Evolutionary conservation across 2,888 invertebrate genomes (phyloP), one percentile per base, ranked within the genome.

Genomic region (Euplexia lucipara): DNA sequence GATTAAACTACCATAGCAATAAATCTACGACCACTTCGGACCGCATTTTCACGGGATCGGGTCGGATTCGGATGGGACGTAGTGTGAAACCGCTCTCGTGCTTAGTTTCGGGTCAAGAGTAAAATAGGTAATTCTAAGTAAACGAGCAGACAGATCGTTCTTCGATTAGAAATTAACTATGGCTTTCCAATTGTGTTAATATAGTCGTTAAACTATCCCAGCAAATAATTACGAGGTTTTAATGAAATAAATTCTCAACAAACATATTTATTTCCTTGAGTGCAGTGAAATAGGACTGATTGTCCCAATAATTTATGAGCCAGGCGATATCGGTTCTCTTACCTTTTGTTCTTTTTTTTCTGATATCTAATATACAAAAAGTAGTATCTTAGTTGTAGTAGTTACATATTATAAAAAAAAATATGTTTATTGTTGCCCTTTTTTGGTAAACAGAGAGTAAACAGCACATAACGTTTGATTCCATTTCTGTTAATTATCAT

Each of bases 371-470:
- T 54, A 42, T 54, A 49, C 39, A 26, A 54, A 70, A 42, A 49
- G 42, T 56, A 30, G 51, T 41, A 51, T n/a, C n/a, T n/a, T n/a
- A n/a, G n/a, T n/a, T n/a, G n/a, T n/a, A n/a, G n/a, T n/a, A n/a
- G n/a, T n/a, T n/a, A n/a, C n/a, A n/a, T n/a, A n/a, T n/a, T n/a
- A 45, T 41, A 41, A 20, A 45, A 56, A 73, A 72, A 14, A 51
- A n/a, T 35, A 49, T 35, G 39, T 73, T 56, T 51, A 72, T 69
- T 65, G n/a, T 12, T 65, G 30, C 4, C 45, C 22, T 57, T 73
- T 57, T 41, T 45, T 14, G 22, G 53, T 35, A 65, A 72, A 65
- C 64, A 72, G 47, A 47, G 52, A 16, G 64, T 52, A 63, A 68
- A 56, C n/a, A 39, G 30, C 37, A 53, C 37, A 70, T 59, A 34